Evolutionary conservation across 2,888 invertebrate genomes (phyloP), one percentile per base, ranked within the genome.

Genomic region (Dorcus hopei): DNA sequence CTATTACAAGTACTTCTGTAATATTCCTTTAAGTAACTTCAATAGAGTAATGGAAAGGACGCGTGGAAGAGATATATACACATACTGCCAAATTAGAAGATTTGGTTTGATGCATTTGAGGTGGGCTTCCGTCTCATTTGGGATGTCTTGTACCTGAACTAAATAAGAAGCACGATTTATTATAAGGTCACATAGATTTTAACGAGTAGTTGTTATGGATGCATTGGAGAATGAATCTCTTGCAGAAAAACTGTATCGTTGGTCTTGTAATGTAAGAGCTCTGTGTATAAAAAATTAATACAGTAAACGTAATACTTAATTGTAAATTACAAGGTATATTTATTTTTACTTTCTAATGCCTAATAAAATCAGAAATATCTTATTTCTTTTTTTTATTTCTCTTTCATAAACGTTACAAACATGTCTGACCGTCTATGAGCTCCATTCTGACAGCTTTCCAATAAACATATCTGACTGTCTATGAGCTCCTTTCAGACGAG

Each of bases 301-400:
- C 16, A 19, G 45, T 45, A 45, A 45, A 19, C 26, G 26, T 11
- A 45, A 42, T 42, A 42, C 42, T 42, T 45, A 45, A 45, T 23
- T 45, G 45, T 45, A 45, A 45, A 45, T 45, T 45, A 45, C 23
- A 45, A 23, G 54, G 52, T 52, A 59, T 59, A 59, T 59, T 59
- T 59, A 59, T 59, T 59, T 59, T 55, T 59, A 59, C 56, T 59
- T 59, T 59, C 55, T 59, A 59, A 59, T 59, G 51, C 48, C 55
- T 59, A 56, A 59, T 56, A 56, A 59, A 58, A 49, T 38, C 47
- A 9, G 39, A 58, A 49, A 49, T 53, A 43, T 11, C 52, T 48
- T 38, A 9, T 26, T 55, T 41, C 23, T 48, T 49, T 45, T 11
- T 11, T 33, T 19, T 19, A 19, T 2, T 19, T 19, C 19, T 19